A percentile compares a stretch with the other conserved stretches of the same genome.
Evolutionary conservation across 2,113 vertebrate species (phyloP).

Genomic region (Syngnathus floridae): DNA sequence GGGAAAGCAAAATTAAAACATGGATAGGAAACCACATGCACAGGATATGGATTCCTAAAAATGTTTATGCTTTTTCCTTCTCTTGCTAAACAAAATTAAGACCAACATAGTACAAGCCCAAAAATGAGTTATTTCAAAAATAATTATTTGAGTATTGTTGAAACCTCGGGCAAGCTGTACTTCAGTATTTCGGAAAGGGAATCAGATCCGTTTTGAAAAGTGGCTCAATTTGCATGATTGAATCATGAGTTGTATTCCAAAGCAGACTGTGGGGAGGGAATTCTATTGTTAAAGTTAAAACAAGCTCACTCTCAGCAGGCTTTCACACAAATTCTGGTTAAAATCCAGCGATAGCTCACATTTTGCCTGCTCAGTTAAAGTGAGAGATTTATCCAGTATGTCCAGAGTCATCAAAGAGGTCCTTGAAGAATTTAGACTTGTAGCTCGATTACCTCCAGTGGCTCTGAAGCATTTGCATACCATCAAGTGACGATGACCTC

Average conservation of each 20-base stretch:
- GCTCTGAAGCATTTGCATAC: neutral
- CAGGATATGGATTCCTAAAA: neutral
- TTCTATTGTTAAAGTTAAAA: neutral
- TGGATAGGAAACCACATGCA: neutral
- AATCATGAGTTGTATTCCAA: neutral
- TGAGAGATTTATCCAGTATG: slow-evolving; percentile 42
- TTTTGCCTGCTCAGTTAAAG: slow-evolving; percentile 8
- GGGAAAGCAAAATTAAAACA: slow-evolving; percentile 46
- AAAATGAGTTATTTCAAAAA: neutral
- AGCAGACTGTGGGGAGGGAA: neutral
- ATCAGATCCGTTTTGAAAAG: slow-evolving; percentile 19
- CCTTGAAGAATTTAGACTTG: neutral
- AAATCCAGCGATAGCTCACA: neutral
- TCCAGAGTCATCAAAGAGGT: slow-evolving; percentile 26
- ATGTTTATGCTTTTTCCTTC: neutral
- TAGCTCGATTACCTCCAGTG: neutral
- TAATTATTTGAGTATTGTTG: neutral
- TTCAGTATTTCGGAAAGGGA: neutral
- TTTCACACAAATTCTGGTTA: slow-evolving; percentile 36
- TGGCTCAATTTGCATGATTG: slow-evolving; percentile 9
- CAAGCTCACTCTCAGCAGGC: slow-evolving; percentile 35
- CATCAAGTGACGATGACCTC: slow-evolving; percentile 32
- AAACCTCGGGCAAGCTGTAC: no score
- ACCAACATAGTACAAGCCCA: neutral
- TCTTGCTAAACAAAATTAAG: neutral